Evolutionary conservation across 2,888 invertebrate species (phyloP).

Genomic region (Euzophera pinguis): DNA sequence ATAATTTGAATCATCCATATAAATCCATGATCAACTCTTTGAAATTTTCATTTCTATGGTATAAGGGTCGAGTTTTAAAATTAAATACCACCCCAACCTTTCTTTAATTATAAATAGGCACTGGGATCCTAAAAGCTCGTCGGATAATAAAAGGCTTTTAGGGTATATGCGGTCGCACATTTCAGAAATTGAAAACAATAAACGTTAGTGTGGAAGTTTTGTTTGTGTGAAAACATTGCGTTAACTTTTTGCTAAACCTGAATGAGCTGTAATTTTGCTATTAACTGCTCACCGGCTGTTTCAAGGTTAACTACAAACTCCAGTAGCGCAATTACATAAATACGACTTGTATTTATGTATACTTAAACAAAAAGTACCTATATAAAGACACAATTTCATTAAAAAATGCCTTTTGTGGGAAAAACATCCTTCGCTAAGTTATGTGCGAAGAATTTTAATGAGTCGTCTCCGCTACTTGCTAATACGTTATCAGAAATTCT

Average conservation of each 20-base stretch:
- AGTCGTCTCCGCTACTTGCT: not conserved
- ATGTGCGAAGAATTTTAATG: not conserved
- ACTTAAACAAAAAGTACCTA: not conserved
- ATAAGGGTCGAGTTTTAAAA: no score
- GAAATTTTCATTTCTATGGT: no score
- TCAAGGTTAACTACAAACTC: conserved; percentile 19
- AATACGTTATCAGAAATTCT: not conserved
- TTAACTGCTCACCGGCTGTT: conserved; percentile 13
- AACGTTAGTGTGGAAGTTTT: not conserved
- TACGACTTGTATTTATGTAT: no score
- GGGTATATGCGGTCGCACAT: no score
- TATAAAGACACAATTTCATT: not conserved
- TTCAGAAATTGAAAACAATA: no score
- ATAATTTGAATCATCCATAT: no score
- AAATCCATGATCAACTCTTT: no score
- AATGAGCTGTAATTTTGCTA: conserved; percentile 12
- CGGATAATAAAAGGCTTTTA: conserved; percentile 8
- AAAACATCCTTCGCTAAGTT: not conserved
- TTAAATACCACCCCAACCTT: conserved; percentile 31
- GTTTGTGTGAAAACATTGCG: not conserved
- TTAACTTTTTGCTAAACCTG: not conserved
- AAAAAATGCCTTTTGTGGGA: not conserved
- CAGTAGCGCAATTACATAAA: conserved; percentile 16
- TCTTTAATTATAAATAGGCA: not conserved
- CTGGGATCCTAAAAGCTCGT: conserved; percentile 12